A percentile compares a stretch with the other conserved stretches of the same genome.
Conservation (phyloP, 2,113 vertebrate species). For the Triplophysa rosa region DNA sequence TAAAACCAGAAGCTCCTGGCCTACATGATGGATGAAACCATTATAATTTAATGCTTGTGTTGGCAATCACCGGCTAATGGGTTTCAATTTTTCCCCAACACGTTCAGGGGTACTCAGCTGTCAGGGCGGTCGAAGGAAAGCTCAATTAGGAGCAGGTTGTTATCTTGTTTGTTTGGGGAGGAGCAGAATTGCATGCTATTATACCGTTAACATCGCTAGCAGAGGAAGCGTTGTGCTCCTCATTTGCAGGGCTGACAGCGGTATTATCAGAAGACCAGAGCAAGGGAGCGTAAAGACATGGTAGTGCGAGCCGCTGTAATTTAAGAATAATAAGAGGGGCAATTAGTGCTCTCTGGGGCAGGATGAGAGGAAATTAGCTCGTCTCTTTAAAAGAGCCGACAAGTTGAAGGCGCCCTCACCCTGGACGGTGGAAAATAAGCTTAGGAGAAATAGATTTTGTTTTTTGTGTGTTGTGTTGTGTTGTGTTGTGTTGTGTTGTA, state of each 20-base stretch:
- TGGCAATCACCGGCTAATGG: slow-evolving; percentile 53
- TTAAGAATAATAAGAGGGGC: slow-evolving; percentile 61
- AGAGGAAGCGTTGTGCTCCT: slow-evolving; percentile 57
- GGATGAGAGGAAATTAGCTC: slow-evolving; percentile 59
- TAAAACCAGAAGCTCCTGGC: slow-evolving; percentile 12
- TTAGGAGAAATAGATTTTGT: slow-evolving; percentile 55
- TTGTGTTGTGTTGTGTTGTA: not conserved
- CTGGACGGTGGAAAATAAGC: slow-evolving; percentile 50
- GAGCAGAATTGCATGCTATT: slow-evolving; percentile 62
- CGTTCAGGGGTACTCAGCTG: slow-evolving; percentile 50
- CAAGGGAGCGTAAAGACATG: slow-evolving; percentile 54
- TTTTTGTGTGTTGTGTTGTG: not conserved
- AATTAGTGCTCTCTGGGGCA: slow-evolving; percentile 67
- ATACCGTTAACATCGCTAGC: slow-evolving; percentile 57
- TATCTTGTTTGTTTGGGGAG: slow-evolving; percentile 67
- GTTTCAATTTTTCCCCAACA: slow-evolving; percentile 48
- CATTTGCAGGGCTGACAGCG: slow-evolving; percentile 62
- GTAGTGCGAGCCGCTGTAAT: slow-evolving; percentile 58
- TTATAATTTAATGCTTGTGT: slow-evolving; percentile 46
- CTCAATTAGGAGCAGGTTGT: slow-evolving; percentile 58
- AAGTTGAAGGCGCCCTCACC: slow-evolving; percentile 51
- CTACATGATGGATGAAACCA: slow-evolving; percentile 35
- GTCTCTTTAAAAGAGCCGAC: slow-evolving; percentile 41
- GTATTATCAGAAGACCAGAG: slow-evolving; percentile 55
- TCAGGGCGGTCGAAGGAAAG: slow-evolving; percentile 50